Evolutionary conservation across 2,113 vertebrate genomes (phyloP).

Genomic region (Sturnus vulgaris): DNA sequence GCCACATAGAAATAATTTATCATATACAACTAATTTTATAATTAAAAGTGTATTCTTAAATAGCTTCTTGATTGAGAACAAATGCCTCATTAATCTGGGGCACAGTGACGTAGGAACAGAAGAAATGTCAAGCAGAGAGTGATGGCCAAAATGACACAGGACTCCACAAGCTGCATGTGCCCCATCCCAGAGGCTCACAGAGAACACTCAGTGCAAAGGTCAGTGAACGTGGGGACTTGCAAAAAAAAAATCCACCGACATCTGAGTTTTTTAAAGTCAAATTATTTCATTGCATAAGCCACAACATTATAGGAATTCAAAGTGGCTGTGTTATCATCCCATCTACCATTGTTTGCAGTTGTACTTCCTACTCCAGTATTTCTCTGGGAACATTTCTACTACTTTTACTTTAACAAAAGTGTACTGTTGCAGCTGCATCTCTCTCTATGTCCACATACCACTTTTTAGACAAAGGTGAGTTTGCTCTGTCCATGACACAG

Average conservation of each 20-base stretch:
- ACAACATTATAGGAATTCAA: not conserved
- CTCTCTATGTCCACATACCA: not conserved
- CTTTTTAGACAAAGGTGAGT: not conserved
- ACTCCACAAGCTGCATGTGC: conserved; percentile 28
- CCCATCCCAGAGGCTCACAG: conserved; percentile 6
- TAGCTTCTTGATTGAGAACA: conserved; percentile 76
- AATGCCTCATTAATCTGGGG: conserved; percentile 80
- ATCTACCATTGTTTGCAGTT: not conserved
- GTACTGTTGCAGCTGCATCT: not conserved
- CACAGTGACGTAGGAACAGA: conserved; percentile 65
- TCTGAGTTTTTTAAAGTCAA: not conserved
- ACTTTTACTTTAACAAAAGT: not conserved
- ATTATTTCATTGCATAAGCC: not conserved
- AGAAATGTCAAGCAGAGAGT: conserved; percentile 68
- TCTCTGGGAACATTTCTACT: not conserved
- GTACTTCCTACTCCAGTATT: not conserved
- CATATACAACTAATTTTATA: conserved; percentile 69
- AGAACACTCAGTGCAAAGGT: conserved; percentile 36
- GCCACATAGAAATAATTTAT: conserved; percentile 73
- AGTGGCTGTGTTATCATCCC: not conserved
- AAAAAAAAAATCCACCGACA: conserved; percentile 31
- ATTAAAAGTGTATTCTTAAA: conserved; percentile 77
- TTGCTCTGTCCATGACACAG: not conserved
- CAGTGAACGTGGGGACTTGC: not conserved
- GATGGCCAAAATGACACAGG: conserved; percentile 62